phyloP scores from a whole-genome alignment of 2,113 vertebrate species.

The Capricornis sumatraensis region DNA sequence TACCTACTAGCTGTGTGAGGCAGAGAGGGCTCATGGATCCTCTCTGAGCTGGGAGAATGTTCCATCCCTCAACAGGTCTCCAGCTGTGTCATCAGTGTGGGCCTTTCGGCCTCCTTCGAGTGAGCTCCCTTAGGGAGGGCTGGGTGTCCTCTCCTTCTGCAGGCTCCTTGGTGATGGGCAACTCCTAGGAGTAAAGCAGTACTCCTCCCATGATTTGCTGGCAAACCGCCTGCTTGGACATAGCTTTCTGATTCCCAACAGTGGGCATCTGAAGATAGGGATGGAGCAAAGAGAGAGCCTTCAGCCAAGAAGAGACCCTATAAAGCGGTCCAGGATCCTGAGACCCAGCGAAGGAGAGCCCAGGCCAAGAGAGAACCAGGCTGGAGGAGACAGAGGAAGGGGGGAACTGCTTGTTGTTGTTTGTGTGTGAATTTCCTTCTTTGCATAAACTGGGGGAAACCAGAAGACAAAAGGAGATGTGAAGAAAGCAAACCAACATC shows the following conservation, averaged over 20 bases:
- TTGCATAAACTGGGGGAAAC: conserved; percentile 26
- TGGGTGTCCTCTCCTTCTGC: neutral
- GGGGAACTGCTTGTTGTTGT: neutral
- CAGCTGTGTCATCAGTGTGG: neutral
- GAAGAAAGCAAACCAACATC: neutral
- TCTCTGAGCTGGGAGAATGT: neutral
- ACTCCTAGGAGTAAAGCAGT: neutral
- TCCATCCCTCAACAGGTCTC: neutral
- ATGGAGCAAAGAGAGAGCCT: neutral
- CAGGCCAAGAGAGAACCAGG: neutral
- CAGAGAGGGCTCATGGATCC: neutral
- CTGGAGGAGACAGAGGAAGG: neutral
- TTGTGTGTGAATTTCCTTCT: conserved; percentile 38
- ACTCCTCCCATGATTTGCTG: neutral
- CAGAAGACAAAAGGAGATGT: conserved; percentile 34
- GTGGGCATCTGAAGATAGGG: neutral
- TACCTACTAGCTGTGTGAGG: neutral
- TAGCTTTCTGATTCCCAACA: neutral
- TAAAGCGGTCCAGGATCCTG: neutral
- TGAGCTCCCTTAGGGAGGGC: neutral
- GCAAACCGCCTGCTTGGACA: neutral
- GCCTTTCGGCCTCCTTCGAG: neutral
- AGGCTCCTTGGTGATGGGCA: neutral
- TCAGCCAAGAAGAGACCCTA: neutral
- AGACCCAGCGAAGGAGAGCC: neutral